phyloP scores from a whole-genome alignment of 2,797 vertebrate species.

The Parauchenoglanis punctatus region DNA sequence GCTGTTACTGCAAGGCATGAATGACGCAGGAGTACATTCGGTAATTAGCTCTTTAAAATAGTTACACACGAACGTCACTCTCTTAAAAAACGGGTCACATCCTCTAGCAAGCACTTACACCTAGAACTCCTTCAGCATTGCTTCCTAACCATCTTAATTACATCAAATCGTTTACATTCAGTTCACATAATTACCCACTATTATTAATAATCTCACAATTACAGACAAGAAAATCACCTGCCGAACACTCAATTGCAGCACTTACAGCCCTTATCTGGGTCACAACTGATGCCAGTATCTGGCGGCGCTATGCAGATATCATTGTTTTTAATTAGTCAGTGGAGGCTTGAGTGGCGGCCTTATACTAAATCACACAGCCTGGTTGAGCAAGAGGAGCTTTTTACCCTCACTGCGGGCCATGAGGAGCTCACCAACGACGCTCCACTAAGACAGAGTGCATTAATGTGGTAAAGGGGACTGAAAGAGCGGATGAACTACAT shows the following conservation, averaged over 20 bases:
- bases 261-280: constrained; percentile 40
- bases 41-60: not conserved
- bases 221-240: constrained; percentile 68
- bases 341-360: constrained; percentile 36
- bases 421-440: not conserved
- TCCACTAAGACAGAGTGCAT: not conserved
- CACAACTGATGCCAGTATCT: constrained; percentile 24
- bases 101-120: not conserved
- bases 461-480: not conserved
- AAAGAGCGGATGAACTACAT: not conserved
- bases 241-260: constrained; percentile 74
- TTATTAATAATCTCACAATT: constrained; percentile 66
- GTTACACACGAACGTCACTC: not conserved
- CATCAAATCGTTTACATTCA: constrained; percentile 79
- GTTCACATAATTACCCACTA: constrained; percentile 83
- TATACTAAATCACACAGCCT: constrained; percentile 38
- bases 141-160: constrained; percentile 73
- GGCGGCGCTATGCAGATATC: constrained; percentile 50
- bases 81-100: not conserved
- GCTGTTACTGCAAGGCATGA: not conserved
- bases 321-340: constrained; percentile 59
- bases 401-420: not conserved
- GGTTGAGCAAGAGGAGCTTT: constrained; percentile 19
- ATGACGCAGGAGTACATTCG: not conserved
- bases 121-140: constrained; percentile 48